phyloP scores from a whole-genome alignment of 2,113 vertebrate species.

The Labeo rohita region DNA sequence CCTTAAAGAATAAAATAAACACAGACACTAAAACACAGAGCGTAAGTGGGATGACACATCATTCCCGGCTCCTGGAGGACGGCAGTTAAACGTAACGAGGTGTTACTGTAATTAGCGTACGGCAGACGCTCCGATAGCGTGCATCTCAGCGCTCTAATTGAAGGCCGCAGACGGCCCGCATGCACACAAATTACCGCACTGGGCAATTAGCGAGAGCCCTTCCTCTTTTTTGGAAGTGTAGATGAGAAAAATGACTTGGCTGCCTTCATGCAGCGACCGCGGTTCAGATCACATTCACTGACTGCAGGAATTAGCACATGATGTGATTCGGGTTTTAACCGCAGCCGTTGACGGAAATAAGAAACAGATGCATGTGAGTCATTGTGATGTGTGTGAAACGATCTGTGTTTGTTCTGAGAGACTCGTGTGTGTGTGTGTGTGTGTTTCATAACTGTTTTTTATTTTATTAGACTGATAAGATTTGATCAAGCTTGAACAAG shows the following conservation, averaged over 20 bases:
- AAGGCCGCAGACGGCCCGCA: background rate
- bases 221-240: background rate
- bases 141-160: background rate
- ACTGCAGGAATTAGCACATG: background rate
- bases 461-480: background rate
- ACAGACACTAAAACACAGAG: background rate
- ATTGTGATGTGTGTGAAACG: background rate
- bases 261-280: background rate
- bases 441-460: background rate
- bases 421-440: background rate
- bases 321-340: background rate
- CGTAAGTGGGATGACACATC: background rate
- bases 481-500: background rate
- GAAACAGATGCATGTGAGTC: background rate
- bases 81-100: background rate
- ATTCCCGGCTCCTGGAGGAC: too few species aligned
- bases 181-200: background rate
- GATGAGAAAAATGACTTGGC: background rate
- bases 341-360: background rate
- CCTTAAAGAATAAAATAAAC: too few species aligned
- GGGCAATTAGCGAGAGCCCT: background rate
- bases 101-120: background rate
- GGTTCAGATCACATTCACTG: background rate
- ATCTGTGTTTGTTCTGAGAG: background rate
- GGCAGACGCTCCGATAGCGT: background rate